phyloP scores from a whole-genome alignment of 2,888 invertebrate species.

The Eupeodes latifasciatus region DNA sequence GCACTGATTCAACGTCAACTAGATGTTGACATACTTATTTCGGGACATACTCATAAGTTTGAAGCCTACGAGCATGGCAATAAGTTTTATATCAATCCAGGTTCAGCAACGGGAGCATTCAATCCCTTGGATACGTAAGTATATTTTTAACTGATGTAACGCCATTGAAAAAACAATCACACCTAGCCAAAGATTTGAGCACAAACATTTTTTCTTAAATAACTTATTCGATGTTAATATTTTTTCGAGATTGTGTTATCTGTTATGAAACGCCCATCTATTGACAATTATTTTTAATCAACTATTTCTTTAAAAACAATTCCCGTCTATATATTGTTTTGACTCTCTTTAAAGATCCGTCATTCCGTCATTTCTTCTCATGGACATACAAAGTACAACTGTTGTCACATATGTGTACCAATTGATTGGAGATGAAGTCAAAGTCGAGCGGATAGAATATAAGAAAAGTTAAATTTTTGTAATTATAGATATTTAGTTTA shows the following conservation, averaged over 20 bases:
- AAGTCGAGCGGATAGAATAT: constrained; percentile 99
- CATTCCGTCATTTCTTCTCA: constrained; percentile 98
- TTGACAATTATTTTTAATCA: not conserved
- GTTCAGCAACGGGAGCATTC: constrained; percentile 99
- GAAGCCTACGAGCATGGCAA: constrained; percentile 99
- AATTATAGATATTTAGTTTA: not conserved
- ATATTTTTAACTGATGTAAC: not conserved
- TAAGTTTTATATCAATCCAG: constrained; percentile 99
- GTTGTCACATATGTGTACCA: constrained; percentile 99
- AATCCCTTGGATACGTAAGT: constrained; percentile 94
- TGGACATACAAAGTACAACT: constrained; percentile 99
- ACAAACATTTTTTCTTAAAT: no score
- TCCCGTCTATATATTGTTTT: not conserved
- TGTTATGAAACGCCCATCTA: not conserved
- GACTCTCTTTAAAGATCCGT: constrained; percentile 88
- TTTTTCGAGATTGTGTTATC: not conserved
- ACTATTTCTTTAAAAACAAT: not conserved
- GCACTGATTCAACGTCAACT: constrained; percentile 97
- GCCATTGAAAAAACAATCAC: no score
- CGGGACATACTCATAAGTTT: constrained; percentile 99
- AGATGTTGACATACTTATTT: constrained; percentile 99
- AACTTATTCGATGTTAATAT: not conserved
- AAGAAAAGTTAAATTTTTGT: constrained; percentile 89
- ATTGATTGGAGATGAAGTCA: constrained; percentile 98
- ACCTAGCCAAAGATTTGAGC: no score